These are phyloP conservation scores for Caenorhabditis uteleia DNA, from an alignment of 2,888 invertebrate genomes.

Conservation along the genomic window DNA sequence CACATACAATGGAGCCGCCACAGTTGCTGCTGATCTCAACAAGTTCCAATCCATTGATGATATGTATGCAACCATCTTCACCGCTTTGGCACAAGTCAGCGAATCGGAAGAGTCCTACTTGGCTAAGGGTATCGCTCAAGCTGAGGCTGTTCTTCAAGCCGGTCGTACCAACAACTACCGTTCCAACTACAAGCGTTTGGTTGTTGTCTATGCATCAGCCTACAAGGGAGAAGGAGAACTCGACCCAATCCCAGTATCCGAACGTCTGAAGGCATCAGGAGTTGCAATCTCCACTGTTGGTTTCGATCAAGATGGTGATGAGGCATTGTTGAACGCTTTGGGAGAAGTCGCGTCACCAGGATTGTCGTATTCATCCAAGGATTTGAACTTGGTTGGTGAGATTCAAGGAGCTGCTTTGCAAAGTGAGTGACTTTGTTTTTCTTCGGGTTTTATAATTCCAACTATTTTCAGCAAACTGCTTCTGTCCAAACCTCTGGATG, in stretches of 20 bases:
- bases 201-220: conserved; percentile 29
- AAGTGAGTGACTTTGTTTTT: too few relatives aligned
- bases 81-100: background rate
- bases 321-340: conserved; percentile 10
- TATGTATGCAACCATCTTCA: conserved; percentile 10
- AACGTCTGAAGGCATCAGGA: conserved; percentile 25
- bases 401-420: conserved; percentile 31
- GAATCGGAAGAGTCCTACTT: background rate
- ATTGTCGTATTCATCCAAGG: conserved; percentile 16
- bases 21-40: conserved; percentile 9
- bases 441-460: too few relatives aligned
- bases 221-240: conserved; percentile 21
- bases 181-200: conserved; percentile 20
- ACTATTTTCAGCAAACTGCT: conserved; percentile 37
- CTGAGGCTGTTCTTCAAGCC: conserved; percentile 12
- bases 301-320: conserved; percentile 30
- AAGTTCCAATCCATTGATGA: conserved; percentile 17
- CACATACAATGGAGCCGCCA: conserved; percentile 13
- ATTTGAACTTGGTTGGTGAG: conserved; percentile 30
- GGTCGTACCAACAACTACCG: conserved; percentile 4
- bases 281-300: conserved; percentile 29
- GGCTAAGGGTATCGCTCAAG: conserved; percentile 13
- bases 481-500: conserved; percentile 29
- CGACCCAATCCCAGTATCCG: conserved; percentile 26
- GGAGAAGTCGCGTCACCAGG: conserved; percentile 15